Percentiles rank a stretch among this genome's conserved stretches.
phyloP scores from a whole-genome alignment of 2,797 vertebrate genomes.

The Poeciliopsis gracilis region DNA sequence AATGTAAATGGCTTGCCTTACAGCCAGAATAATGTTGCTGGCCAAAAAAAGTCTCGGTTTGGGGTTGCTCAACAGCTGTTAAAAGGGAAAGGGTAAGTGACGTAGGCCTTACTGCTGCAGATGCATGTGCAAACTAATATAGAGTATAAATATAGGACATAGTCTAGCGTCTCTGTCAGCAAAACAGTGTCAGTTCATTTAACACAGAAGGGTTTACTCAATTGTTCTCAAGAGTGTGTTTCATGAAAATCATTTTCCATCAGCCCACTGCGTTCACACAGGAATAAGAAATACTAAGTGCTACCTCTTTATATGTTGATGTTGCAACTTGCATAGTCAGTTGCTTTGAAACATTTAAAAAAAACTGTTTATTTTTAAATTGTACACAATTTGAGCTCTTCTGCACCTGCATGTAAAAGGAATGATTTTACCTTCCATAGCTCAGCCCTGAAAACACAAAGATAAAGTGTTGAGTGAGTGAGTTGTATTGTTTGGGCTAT shows the following conservation, averaged over 20 bases:
- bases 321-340: conserved; percentile 3
- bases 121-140: conserved; percentile 65
- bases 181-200: neutral
- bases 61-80: conserved; percentile 91
- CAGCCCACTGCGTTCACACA: conserved; percentile 39
- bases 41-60: conserved; percentile 88
- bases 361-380: neutral
- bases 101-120: conserved; percentile 63
- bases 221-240: conserved; percentile 41
- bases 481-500: conserved; percentile 21
- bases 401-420: conserved; percentile 37
- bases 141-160: conserved; percentile 48
- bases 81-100: conserved; percentile 96
- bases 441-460: conserved; percentile 14
- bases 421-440: conserved; percentile 50
- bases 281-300: conserved; percentile 18
- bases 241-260: conserved; percentile 52
- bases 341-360: conserved; percentile 10
- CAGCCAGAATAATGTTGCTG: conserved; percentile 85
- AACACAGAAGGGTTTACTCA: conserved; percentile 27
- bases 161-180: conserved; percentile 23
- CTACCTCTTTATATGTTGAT: neutral
- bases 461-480: conserved; percentile 41
- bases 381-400: conserved; percentile 5
- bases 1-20: conserved; percentile 88